phyloP scores from a whole-genome alignment of 2,888 invertebrate genomes.

The Cyclophora punctaria region DNA sequence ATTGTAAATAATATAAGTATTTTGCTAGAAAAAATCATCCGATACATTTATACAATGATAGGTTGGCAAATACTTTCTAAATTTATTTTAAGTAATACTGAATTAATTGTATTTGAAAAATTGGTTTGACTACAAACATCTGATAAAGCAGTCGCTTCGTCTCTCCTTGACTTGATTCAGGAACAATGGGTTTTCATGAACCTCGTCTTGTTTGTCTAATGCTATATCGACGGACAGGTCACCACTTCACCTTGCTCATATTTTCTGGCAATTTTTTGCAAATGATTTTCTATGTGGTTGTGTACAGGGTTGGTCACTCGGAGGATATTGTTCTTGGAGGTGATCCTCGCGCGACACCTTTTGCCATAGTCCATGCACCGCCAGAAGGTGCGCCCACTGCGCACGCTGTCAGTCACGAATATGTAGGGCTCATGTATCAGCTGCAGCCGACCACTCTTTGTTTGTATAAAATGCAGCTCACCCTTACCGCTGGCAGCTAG shows the following conservation, averaged over 20 bases:
- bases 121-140: too few species aligned
- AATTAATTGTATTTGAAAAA: too few species aligned
- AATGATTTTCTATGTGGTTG: slow-evolving; percentile 59
- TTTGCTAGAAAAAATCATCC: too few species aligned
- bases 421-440: slow-evolving; percentile 67
- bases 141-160: too few species aligned
- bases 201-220: not conserved
- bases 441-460: slow-evolving; percentile 67
- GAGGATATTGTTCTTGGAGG: slow-evolving; percentile 63
- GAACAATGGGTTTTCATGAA: too few species aligned
- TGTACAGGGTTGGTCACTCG: slow-evolving; percentile 65
- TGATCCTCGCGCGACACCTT: slow-evolving; percentile 66
- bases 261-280: slow-evolving; percentile 58
- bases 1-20: too few species aligned
- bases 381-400: slow-evolving; percentile 69
- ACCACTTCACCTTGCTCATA: slow-evolving; percentile 66
- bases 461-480: slow-evolving; percentile 67
- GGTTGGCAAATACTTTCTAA: too few species aligned
- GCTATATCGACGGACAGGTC: slow-evolving; percentile 57
- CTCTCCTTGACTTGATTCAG: too few species aligned
- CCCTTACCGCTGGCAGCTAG: slow-evolving; percentile 47
- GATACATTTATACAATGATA: too few species aligned
- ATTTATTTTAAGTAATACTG: too few species aligned
- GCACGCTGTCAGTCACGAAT: slow-evolving; percentile 68
- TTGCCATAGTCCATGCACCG: slow-evolving; percentile 69